Evolutionary conservation across 2,113 vertebrate species (phyloP).

Genomic region (Alaudala cheleensis): DNA sequence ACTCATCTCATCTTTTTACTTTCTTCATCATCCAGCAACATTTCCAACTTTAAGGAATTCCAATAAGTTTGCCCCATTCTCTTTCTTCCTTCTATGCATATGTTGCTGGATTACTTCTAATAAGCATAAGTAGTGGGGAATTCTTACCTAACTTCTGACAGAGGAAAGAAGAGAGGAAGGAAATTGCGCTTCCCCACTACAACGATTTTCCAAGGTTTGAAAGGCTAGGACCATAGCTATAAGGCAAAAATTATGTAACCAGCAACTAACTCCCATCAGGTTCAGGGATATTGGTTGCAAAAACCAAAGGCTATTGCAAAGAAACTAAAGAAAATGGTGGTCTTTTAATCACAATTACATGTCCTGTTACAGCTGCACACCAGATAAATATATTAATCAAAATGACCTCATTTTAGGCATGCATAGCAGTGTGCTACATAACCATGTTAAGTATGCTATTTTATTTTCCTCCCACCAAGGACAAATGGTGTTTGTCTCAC

Average conservation of each 20-base stretch:
- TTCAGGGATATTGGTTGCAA: background rate
- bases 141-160: no score
- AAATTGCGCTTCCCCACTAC: no score
- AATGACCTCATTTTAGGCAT: slow-evolving; percentile 54
- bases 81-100: background rate
- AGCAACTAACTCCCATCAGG: background rate
- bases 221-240: no score
- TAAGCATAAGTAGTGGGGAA: no score
- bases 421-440: slow-evolving; percentile 46
- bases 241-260: no score
- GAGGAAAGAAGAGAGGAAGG: no score
- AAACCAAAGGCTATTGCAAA: background rate
- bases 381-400: slow-evolving; percentile 69
- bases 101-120: background rate
- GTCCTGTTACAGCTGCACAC: slow-evolving; percentile 48
- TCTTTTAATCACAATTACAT: background rate
- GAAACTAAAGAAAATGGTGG: background rate
- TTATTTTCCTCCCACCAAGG: slow-evolving; percentile 60
- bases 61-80: background rate
- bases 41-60: background rate
- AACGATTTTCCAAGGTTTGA: no score
- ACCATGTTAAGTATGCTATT: slow-evolving; percentile 57
- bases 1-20: background rate
- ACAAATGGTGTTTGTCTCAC: slow-evolving; percentile 48
- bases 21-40: background rate